A percentile compares a stretch with the other conserved stretches of the same genome.
These are phyloP conservation scores for Paramormyrops kingsleyae DNA, from an alignment of 2,113 vertebrate species.

Conservation along the genomic window DNA sequence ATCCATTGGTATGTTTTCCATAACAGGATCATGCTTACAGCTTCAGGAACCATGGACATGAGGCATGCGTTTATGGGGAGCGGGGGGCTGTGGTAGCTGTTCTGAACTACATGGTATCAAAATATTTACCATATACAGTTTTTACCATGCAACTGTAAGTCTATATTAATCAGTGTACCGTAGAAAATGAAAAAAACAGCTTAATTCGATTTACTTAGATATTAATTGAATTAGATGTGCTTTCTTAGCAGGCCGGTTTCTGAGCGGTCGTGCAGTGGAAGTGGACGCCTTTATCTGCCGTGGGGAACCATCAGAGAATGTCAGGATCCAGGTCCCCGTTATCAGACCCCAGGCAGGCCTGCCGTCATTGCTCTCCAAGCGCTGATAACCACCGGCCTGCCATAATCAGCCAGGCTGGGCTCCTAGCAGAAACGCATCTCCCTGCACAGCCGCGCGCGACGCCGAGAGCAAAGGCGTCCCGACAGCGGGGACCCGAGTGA, in stretches of 20 bases:
- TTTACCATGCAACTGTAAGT: background rate
- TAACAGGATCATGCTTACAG: background rate
- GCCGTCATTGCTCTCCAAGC: constrained; percentile 24
- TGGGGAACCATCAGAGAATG: constrained; percentile 33
- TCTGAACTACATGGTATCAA: background rate
- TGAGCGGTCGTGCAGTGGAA: background rate
- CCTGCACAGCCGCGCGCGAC: background rate
- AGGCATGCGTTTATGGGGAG: background rate
- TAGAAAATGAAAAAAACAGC: background rate
- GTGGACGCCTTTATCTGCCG: constrained; percentile 49
- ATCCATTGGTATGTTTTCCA: background rate
- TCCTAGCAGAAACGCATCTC: constrained; percentile 50
- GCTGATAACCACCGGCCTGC: constrained; percentile 53
- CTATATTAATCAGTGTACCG: background rate
- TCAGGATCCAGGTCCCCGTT: constrained; percentile 45
- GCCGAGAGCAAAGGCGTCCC: background rate
- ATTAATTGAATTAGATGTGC: background rate
- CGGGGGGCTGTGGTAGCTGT: background rate
- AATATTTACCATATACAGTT: background rate
- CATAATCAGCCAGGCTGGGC: constrained; percentile 56
- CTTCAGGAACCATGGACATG: background rate
- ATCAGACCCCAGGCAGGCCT: constrained; percentile 52
- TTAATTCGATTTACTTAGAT: background rate
- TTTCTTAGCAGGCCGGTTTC: background rate
- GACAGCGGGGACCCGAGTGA: background rate